A percentile compares a stretch with the other conserved stretches of the same genome.
phyloP scores from a whole-genome alignment of 2,888 invertebrate species.

The Mystacides longicornis region DNA sequence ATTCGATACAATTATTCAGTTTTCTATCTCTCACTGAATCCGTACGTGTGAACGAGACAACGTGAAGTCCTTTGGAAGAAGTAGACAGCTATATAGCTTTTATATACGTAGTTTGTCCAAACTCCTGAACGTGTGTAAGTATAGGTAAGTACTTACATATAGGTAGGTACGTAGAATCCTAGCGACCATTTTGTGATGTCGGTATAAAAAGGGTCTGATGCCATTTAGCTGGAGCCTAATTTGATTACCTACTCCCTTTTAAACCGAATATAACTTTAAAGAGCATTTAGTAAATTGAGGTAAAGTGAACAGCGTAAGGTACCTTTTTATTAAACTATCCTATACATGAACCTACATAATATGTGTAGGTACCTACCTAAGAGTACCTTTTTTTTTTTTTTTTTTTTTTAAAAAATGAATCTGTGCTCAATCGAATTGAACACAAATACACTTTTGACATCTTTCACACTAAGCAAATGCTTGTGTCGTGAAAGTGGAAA shows the following conservation, averaged over 20 bases:
- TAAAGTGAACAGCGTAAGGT: conserved; percentile 10
- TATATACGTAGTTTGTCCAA: too few species aligned
- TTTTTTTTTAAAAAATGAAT: too few species aligned
- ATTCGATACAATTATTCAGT: neutral
- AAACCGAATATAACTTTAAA: conserved; percentile 22
- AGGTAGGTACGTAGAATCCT: neutral
- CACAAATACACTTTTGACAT: too few species aligned
- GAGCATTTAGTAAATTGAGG: conserved; percentile 14
- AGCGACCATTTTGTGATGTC: conserved; percentile 18
- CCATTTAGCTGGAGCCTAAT: conserved; percentile 22
- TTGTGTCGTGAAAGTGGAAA: too few species aligned
- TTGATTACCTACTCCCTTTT: conserved; percentile 26
- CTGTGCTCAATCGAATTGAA: too few species aligned
- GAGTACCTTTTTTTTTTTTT: too few species aligned
- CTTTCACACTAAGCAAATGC: too few species aligned
- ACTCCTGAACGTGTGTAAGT: too few species aligned
- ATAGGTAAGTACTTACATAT: neutral
- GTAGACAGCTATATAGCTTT: too few species aligned
- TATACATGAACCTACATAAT: too few species aligned
- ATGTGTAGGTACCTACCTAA: neutral
- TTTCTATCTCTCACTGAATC: neutral
- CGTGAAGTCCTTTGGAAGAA: neutral
- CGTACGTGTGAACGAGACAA: neutral
- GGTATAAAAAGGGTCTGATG: conserved; percentile 14
- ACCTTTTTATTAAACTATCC: too few species aligned